These are phyloP conservation scores for Caenorhabditis japonica DNA, from an alignment of 2,888 invertebrate genomes.

Conservation along the genomic window DNA sequence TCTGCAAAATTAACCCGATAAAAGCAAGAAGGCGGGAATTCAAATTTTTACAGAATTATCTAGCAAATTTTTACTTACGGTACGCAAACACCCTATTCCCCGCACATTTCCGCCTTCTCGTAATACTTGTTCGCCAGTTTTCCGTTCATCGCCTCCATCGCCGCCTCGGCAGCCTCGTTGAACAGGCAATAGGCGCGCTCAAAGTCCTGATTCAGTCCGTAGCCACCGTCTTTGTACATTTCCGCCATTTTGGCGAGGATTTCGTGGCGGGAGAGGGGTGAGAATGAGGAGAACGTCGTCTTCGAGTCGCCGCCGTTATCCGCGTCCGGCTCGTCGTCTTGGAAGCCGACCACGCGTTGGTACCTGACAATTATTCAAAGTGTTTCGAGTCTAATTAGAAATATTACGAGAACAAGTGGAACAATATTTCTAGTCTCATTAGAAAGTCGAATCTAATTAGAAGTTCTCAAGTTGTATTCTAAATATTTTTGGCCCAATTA, in stretches of 20 bases:
- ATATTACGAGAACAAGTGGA: background rate
- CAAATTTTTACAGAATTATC: too few relatives aligned
- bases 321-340: constrained; percentile 64
- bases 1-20: too few relatives aligned
- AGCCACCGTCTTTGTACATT: constrained; percentile 79
- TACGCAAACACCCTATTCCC: too few relatives aligned
- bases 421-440: too few relatives aligned
- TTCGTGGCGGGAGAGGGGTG: constrained; percentile 74
- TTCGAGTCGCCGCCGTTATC: constrained; percentile 8
- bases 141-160: constrained; percentile 81
- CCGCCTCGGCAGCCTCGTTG: constrained; percentile 80
- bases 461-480: too few relatives aligned
- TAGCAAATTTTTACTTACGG: too few relatives aligned
- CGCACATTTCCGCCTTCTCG: constrained; percentile 69
- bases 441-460: too few relatives aligned
- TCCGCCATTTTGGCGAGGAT: constrained; percentile 80
- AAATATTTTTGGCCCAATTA: too few relatives aligned
- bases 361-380: constrained; percentile 50
- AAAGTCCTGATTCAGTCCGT: constrained; percentile 78
- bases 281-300: constrained; percentile 39
- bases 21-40: too few relatives aligned
- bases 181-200: constrained; percentile 80
- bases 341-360: constrained; percentile 64
- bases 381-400: background rate
- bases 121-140: constrained; percentile 79